phyloP scores from a whole-genome alignment of 1,140 invertebrate species.

The Olivierus martensii region DNA sequence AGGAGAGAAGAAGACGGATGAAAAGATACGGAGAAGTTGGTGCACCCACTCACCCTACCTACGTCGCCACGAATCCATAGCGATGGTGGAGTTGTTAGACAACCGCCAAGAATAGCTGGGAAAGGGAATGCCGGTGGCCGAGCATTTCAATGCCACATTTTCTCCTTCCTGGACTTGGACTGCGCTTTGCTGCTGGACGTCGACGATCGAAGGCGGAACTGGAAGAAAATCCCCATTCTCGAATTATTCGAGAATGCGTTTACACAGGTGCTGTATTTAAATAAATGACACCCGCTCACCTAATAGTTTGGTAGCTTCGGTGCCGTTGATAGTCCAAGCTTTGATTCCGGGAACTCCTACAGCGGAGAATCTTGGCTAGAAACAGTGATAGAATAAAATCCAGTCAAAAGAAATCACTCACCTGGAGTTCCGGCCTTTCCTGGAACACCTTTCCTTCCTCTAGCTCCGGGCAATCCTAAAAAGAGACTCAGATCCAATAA shows the following conservation, averaged over 20 bases:
- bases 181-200: constrained; percentile 19
- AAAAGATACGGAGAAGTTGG: background rate
- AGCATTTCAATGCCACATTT: constrained; percentile 56
- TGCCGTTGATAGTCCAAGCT: constrained; percentile 46
- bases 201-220: constrained; percentile 22
- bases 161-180: constrained; percentile 54
- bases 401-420: no score
- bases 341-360: constrained; percentile 47
- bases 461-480: constrained; percentile 48
- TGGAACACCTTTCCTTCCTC: constrained; percentile 47
- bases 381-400: no score
- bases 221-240: no score
- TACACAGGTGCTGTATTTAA: no score
- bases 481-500: no score
- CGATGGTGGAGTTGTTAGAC: constrained; percentile 47
- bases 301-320: constrained; percentile 43
- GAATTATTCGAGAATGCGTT: no score
- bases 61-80: constrained; percentile 45
- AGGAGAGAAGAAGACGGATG: constrained; percentile 18
- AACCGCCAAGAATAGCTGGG: constrained; percentile 62
- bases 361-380: no score
- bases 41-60: constrained; percentile 14
- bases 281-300: no score
- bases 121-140: constrained; percentile 53
- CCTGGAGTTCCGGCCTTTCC: constrained; percentile 27